Evolutionary conservation across 2,113 vertebrate species (phyloP).

Genomic region (Paratilapia polleni): DNA sequence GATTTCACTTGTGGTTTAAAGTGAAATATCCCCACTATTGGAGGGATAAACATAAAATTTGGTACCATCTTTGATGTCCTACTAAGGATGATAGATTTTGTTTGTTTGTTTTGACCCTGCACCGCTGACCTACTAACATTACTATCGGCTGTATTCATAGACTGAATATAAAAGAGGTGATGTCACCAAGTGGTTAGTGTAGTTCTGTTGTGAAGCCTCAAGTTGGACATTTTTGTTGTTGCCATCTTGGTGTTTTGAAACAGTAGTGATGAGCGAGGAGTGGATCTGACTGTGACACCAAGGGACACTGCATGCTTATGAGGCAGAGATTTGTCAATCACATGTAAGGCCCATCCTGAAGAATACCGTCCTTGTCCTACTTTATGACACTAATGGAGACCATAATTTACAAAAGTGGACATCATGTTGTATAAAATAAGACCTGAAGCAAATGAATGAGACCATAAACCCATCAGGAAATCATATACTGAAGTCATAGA

Average conservation of each 20-base stretch:
- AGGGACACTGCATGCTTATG: rapidly evolving
- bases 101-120: not conserved
- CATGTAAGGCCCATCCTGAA: not conserved
- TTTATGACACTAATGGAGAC: not conserved
- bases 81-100: too few species aligned
- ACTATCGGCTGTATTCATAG: not conserved
- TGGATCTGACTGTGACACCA: not conserved
- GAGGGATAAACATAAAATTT: too few species aligned
- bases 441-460: not conserved
- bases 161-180: not conserved
- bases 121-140: not conserved
- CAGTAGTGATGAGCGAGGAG: not conserved
- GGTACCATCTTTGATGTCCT: too few species aligned
- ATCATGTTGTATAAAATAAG: not conserved
- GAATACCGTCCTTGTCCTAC: not conserved
- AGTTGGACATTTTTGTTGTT: not conserved
- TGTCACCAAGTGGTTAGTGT: not conserved
- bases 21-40: too few species aligned
- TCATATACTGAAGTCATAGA: not conserved
- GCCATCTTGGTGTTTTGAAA: not conserved
- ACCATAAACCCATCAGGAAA: not conserved
- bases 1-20: not conserved
- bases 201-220: not conserved
- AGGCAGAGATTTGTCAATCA: not conserved
- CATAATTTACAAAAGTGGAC: not conserved